These are phyloP conservation scores for Hartigia nigra DNA, from an alignment of 2,888 invertebrate species.

Conservation along the genomic window DNA sequence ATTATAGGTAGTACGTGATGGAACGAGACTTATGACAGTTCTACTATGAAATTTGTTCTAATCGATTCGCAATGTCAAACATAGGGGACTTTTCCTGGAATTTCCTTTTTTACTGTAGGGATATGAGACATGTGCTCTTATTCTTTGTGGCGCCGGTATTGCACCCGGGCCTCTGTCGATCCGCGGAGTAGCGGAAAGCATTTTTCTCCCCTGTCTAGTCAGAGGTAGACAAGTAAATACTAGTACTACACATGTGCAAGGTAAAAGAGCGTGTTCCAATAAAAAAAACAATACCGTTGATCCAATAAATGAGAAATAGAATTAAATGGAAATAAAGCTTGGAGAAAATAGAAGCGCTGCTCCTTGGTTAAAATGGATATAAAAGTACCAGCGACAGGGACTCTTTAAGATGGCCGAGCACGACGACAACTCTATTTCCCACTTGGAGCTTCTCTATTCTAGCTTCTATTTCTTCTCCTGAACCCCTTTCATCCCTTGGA, in stretches of 20 bases:
- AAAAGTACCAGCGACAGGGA: conserved; percentile 13
- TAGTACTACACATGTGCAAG: background rate
- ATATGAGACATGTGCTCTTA: background rate
- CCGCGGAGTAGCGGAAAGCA: too few species aligned
- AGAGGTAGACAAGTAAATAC: background rate
- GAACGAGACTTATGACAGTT: background rate
- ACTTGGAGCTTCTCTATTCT: conserved; percentile 11
- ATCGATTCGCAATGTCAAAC: background rate
- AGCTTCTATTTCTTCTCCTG: conserved; percentile 6
- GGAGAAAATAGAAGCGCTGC: conserved; percentile 33
- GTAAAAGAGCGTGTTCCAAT: background rate
- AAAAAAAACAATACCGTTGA: background rate
- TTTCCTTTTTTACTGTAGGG: background rate
- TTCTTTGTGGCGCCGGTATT: too few species aligned
- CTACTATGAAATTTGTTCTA: background rate
- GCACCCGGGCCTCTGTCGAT: too few species aligned
- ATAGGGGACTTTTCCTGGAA: background rate
- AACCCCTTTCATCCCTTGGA: conserved; percentile 11
- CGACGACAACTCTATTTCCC: conserved; percentile 28
- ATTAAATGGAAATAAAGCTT: conserved; percentile 29
- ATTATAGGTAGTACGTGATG: background rate
- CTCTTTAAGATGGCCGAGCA: conserved; percentile 34
- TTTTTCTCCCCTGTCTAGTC: background rate
- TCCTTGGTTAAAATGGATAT: conserved; percentile 15
- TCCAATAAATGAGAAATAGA: conserved; percentile 26